Evolutionary conservation across 2,888 invertebrate genomes (phyloP).

Genomic region (Calameuta idolon): DNA sequence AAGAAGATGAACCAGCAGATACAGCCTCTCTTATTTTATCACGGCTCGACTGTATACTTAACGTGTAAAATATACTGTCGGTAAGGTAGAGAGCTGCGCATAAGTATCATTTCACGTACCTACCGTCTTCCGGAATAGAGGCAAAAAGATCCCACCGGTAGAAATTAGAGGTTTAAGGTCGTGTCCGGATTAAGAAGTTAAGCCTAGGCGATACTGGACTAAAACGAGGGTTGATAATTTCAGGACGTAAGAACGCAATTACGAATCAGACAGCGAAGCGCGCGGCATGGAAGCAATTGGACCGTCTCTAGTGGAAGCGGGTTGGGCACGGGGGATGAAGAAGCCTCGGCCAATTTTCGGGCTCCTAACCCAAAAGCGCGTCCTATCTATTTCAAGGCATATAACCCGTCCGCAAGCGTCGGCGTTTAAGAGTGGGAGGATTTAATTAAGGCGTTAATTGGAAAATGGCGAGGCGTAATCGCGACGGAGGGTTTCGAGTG

Average conservation of each 20-base stretch:
- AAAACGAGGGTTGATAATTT: slow-evolving; percentile 2
- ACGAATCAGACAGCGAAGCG: slow-evolving; percentile 45
- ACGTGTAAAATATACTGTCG: background rate
- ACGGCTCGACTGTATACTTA: background rate
- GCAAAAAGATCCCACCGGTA: background rate
- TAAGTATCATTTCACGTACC: background rate
- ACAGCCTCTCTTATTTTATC: background rate
- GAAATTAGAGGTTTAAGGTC: background rate
- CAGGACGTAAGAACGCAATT: slow-evolving; percentile 49
- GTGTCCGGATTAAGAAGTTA: background rate
- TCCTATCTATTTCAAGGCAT: background rate
- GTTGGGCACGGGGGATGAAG: background rate
- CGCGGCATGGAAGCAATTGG: slow-evolving; percentile 11
- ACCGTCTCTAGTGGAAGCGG: background rate
- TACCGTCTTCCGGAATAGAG: background rate
- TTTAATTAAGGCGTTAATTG: slow-evolving; percentile 66
- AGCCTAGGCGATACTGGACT: background rate
- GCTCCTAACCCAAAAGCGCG: background rate
- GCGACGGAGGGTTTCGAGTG: slow-evolving; percentile 23
- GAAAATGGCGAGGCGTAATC: slow-evolving; percentile 64
- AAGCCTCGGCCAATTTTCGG: background rate
- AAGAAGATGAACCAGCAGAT: background rate
- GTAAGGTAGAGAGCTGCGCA: background rate
- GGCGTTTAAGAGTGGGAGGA: slow-evolving; percentile 42
- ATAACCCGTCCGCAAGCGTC: slow-evolving; percentile 10